A percentile compares a stretch with the other conserved stretches of the same genome.
phyloP scores from a whole-genome alignment of 37 sponge, comb jelly and placozoan species.

The Agelas oroides region DNA sequence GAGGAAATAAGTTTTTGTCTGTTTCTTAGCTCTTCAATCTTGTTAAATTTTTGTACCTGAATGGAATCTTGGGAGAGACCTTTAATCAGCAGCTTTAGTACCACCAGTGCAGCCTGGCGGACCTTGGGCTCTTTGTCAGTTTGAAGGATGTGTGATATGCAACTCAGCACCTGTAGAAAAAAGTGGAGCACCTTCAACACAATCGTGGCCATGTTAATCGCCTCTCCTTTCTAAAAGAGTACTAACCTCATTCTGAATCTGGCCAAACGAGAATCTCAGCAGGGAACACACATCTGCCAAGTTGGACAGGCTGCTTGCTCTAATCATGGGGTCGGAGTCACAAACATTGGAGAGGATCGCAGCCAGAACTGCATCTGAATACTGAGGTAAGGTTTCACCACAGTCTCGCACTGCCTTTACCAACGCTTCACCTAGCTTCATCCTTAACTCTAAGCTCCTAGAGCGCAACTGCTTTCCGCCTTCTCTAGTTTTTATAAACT shows the following conservation, averaged over 20 bases:
- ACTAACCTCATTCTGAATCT: conserved; percentile 70
- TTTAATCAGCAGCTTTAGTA: conserved; percentile 56
- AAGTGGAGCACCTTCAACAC: conserved; percentile 7
- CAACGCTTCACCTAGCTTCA: conserved; percentile 90
- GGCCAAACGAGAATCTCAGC: conserved; percentile 45
- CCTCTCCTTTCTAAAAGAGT: not conserved
- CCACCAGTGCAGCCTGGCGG: conserved; percentile 71
- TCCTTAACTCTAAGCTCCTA: conserved; percentile 17
- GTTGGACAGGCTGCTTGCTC: conserved; percentile 84
- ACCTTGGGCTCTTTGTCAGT: conserved; percentile 57
- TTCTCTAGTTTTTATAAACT: not conserved
- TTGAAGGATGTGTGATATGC: conserved; percentile 52
- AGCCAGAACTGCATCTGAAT: conserved; percentile 61
- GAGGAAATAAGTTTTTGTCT: too few relatives aligned
- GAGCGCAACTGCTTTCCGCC: not conserved
- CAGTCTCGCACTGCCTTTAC: conserved; percentile 53
- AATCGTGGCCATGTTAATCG: not conserved
- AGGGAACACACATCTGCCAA: conserved; percentile 70
- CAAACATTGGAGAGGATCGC: conserved; percentile 64
- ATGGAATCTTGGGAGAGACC: conserved; percentile 53
- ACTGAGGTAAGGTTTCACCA: conserved; percentile 79
- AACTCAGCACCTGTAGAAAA: conserved; percentile 64
- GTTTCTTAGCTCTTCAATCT: too few relatives aligned
- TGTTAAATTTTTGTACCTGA: too few relatives aligned
- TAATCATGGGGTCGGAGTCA: conserved; percentile 58